These are phyloP conservation scores for Batillaria attramentaria DNA, from an alignment of 1,140 invertebrate genomes.

Conservation along the genomic window DNA sequence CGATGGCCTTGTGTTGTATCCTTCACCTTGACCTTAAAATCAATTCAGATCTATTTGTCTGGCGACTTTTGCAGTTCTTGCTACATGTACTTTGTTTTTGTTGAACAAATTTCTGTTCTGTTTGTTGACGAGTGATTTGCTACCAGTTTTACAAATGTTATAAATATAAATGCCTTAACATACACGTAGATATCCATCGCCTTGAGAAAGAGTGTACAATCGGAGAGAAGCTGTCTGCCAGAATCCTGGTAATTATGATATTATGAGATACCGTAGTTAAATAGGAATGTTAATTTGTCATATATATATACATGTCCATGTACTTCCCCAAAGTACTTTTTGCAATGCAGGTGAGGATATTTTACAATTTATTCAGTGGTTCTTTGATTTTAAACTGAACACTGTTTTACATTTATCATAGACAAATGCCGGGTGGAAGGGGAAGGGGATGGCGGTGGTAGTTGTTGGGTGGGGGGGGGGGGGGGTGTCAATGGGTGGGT, in stretches of 20 bases:
- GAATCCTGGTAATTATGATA: conserved; percentile 79
- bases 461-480: no score
- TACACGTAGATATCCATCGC: conserved; percentile 68
- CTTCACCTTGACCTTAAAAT: conserved; percentile 42
- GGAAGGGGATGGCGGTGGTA: no score
- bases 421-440: no score
- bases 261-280: neutral
- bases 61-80: neutral
- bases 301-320: no score
- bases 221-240: conserved; percentile 81
- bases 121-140: no score
- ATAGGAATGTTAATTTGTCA: neutral
- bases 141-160: neutral
- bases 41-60: neutral
- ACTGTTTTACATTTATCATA: no score
- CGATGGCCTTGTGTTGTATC: conserved; percentile 92
- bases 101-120: neutral
- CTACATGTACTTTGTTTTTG: neutral
- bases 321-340: no score
- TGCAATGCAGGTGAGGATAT: no score
- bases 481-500: no score
- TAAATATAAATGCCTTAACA: conserved; percentile 32
- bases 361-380: no score
- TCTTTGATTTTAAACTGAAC: no score
- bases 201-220: conserved; percentile 76